phyloP scores from a whole-genome alignment of 2,797 vertebrate genomes.

The Dendrocincla fuliginosa region DNA sequence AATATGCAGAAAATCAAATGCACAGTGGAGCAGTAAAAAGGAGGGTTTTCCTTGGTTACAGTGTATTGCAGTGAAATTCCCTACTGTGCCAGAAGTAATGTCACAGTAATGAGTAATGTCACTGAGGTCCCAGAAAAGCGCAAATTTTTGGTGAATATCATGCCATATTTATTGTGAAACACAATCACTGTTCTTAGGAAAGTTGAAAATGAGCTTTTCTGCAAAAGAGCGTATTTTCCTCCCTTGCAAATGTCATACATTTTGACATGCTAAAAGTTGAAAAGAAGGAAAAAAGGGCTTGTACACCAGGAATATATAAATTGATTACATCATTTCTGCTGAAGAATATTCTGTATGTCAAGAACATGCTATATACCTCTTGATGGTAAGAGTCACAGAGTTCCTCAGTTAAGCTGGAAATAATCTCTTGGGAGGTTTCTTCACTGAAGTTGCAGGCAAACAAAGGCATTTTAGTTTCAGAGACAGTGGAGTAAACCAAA shows the following conservation, averaged over 20 bases:
- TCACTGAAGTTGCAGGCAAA: neutral
- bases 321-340: neutral
- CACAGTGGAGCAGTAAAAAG: neutral
- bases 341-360: neutral
- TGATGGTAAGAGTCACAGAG: neutral
- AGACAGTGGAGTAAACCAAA: neutral
- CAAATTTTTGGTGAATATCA: neutral
- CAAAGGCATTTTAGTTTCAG: neutral
- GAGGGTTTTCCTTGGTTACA: neutral
- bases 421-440: neutral
- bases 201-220: neutral
- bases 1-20: neutral
- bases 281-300: neutral
- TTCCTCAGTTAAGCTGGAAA: neutral
- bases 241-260: neutral
- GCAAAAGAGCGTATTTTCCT: neutral
- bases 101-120: neutral
- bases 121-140: neutral
- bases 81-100: neutral
- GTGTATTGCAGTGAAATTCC: slow-evolving; percentile 17
- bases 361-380: neutral
- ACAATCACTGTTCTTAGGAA: neutral
- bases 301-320: neutral
- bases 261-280: neutral
- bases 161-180: neutral